A percentile compares a stretch with the other conserved stretches of the same genome.
Evolutionary conservation across 2,113 vertebrate species (phyloP).

Genomic region (Macaca mulatta): DNA sequence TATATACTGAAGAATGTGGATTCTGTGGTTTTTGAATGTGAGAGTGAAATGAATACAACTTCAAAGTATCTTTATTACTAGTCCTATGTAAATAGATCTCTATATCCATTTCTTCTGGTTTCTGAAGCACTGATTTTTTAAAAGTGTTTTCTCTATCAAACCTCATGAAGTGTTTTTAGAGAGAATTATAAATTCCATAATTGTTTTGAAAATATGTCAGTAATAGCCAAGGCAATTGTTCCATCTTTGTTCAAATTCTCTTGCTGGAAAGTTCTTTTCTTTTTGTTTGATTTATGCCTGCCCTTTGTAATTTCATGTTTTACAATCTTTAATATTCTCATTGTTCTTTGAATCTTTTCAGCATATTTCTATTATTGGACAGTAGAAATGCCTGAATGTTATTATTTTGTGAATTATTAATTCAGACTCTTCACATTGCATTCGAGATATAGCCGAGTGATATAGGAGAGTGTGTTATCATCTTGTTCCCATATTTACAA

Average conservation of each 20-base stretch:
- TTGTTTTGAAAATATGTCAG: background rate
- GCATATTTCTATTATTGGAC: background rate
- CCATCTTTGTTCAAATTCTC: background rate
- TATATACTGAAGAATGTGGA: background rate
- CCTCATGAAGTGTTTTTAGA: background rate
- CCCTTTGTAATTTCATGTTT: constrained; percentile 14
- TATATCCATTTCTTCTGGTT: background rate
- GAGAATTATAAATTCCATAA: background rate
- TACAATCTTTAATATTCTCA: background rate
- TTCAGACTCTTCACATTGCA: background rate
- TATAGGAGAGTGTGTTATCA: background rate
- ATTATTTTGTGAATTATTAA: constrained; percentile 33
- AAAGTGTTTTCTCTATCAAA: background rate
- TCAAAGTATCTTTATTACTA: background rate
- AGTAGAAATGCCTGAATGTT: background rate
- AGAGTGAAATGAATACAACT: background rate
- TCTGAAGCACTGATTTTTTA: background rate
- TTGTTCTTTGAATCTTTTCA: background rate
- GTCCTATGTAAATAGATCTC: background rate
- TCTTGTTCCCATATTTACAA: background rate
- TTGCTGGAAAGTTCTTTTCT: background rate
- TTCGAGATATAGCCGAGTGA: background rate
- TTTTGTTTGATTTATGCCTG: background rate
- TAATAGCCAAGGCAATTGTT: background rate
- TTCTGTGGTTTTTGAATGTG: background rate